Percentiles rank a stretch among this genome's conserved stretches.
phyloP scores from a whole-genome alignment of 2,113 vertebrate genomes.

The Chiloscyllium plagiosum region DNA sequence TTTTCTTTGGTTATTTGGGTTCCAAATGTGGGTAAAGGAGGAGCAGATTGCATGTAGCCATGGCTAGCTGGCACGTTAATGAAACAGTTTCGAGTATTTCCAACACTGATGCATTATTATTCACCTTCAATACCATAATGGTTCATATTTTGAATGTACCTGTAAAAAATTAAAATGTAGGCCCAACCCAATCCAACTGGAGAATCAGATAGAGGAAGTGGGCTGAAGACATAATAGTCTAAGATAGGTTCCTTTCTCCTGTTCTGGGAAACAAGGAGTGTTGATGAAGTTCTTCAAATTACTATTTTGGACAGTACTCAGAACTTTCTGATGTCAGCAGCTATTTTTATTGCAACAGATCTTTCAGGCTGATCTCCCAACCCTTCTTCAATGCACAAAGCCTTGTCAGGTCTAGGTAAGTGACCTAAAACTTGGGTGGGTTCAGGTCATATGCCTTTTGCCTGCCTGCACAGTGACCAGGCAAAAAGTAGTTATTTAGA shows the following conservation, averaged over 20 bases:
- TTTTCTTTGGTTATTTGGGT: not conserved
- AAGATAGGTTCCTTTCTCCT: not conserved
- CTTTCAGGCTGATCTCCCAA: not conserved
- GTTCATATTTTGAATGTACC: not conserved
- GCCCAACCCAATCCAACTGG: not conserved
- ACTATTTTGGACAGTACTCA: not conserved
- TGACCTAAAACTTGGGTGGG: not conserved
- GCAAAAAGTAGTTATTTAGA: not conserved
- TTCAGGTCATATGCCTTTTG: not conserved
- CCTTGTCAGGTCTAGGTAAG: not conserved
- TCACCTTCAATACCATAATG: not conserved
- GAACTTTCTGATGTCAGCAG: not conserved
- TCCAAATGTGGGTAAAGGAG: not conserved
- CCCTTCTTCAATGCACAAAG: not conserved
- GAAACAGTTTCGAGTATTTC: not conserved
- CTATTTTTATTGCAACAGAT: not conserved
- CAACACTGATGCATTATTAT: not conserved
- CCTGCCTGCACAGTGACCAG: not conserved
- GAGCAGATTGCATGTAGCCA: not conserved
- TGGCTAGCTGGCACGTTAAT: not conserved
- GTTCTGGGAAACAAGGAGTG: no score
- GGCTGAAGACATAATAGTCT: not conserved
- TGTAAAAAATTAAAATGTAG: not conserved
- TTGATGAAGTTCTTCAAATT: not conserved
- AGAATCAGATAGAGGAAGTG: not conserved